phyloP scores from a whole-genome alignment of 2,113 vertebrate genomes.

The Chrysemys picta region DNA sequence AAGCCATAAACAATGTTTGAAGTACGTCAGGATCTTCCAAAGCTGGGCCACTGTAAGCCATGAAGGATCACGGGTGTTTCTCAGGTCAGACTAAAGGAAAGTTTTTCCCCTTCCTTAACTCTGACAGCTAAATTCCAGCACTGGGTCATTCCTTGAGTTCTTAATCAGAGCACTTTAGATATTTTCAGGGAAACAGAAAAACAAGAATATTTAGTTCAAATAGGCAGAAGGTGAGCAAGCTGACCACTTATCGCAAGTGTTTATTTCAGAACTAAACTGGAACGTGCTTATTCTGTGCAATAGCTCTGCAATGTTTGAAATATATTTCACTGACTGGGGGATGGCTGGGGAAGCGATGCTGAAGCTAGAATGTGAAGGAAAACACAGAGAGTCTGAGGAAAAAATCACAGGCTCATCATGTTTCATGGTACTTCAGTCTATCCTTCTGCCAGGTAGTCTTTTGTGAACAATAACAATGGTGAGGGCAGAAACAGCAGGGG shows the following conservation, averaged over 20 bases:
- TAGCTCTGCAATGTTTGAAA: conserved; percentile 11
- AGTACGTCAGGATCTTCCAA: conserved; percentile 24
- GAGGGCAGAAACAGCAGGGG: background rate
- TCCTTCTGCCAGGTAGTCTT: background rate
- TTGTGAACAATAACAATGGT: background rate
- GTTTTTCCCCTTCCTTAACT: background rate
- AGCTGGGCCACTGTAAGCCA: background rate
- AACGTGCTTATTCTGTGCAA: background rate
- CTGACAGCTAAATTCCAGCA: conserved; percentile 23
- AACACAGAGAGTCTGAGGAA: background rate
- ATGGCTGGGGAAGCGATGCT: background rate
- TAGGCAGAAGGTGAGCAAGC: background rate
- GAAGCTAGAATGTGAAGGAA: background rate
- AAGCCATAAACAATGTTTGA: conserved; percentile 14
- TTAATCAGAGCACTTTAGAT: conserved; percentile 32
- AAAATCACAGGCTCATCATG: background rate
- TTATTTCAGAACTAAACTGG: background rate
- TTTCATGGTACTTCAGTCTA: background rate
- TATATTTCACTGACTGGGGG: background rate
- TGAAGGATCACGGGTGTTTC: conserved; percentile 10
- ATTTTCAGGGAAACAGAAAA: conserved; percentile 10
- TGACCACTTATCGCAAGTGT: background rate
- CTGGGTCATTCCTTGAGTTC: conserved; percentile 15
- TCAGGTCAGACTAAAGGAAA: background rate
- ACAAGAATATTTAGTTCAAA: conserved; percentile 24